A percentile compares a stretch with the other conserved stretches of the same genome.
Conservation (phyloP, 2,113 vertebrate species). For the Apus apus region DNA sequence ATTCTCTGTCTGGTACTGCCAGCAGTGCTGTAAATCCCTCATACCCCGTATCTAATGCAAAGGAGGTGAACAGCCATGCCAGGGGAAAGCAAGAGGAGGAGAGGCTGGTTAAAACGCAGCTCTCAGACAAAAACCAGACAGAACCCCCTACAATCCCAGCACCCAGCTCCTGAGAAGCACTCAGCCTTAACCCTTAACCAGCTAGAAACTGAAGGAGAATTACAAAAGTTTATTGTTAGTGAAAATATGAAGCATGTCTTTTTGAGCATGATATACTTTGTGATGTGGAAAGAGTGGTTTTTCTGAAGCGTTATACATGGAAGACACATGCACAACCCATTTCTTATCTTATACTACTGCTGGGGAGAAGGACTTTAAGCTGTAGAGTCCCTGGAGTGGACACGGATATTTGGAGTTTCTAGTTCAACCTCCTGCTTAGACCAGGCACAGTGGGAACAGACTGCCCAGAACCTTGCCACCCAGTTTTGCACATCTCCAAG, state of each 20-base stretch:
- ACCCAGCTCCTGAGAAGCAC: background rate
- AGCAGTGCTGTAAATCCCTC: conserved; percentile 45
- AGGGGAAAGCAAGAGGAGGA: background rate
- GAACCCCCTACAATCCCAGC: background rate
- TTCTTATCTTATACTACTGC: background rate
- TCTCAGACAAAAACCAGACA: conserved; percentile 20
- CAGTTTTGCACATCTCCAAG: background rate
- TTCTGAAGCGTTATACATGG: background rate
- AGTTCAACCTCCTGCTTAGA: background rate
- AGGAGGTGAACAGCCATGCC: conserved; percentile 15
- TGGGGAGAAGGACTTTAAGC: background rate
- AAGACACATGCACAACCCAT: background rate
- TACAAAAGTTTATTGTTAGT: background rate
- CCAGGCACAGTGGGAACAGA: background rate
- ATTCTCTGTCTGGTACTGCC: conserved; percentile 42
- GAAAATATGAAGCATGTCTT: background rate
- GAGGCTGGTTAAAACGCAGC: background rate
- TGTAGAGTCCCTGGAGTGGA: background rate
- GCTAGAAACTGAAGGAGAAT: background rate
- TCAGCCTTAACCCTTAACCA: conserved; percentile 24
- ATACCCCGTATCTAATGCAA: conserved; percentile 38
- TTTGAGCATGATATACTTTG: background rate
- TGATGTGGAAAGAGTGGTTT: accelerated
- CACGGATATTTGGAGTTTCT: background rate
- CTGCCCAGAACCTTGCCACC: background rate